Conservation (phyloP, 2,113 vertebrate species). For the Dicaeum eximium region DNA sequence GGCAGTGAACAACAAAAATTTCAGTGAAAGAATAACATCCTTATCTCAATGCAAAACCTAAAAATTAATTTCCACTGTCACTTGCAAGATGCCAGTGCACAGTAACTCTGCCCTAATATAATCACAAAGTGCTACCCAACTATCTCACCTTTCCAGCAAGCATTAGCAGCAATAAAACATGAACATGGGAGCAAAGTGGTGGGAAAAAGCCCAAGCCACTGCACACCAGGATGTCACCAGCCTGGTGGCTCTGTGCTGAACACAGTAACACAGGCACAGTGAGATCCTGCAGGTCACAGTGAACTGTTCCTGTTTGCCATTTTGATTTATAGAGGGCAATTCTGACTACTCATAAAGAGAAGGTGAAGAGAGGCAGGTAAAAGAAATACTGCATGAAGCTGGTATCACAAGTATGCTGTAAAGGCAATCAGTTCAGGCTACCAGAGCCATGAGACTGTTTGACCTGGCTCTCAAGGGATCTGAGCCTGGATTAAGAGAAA, state of each 20-base stretch:
- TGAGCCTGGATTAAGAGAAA: not conserved
- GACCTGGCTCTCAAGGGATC: not conserved
- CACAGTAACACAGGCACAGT: not conserved
- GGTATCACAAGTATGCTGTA: not conserved
- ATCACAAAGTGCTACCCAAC: not conserved
- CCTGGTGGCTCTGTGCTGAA: not conserved
- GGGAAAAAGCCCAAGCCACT: not conserved
- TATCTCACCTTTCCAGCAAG: not conserved
- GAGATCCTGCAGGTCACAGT: not conserved
- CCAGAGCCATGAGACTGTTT: not conserved
- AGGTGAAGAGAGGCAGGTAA: not conserved
- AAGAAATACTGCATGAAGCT: not conserved
- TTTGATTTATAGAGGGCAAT: not conserved
- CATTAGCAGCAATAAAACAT: not conserved
- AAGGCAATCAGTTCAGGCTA: not conserved
- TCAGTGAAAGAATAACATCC: not conserved
- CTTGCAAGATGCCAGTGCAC: not conserved
- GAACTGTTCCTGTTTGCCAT: not conserved
- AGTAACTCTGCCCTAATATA: not conserved
- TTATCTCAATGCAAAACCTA: not conserved
- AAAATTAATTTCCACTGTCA: not conserved
- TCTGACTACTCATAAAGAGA: not conserved
- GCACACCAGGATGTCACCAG: not conserved
- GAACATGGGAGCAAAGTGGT: not conserved
- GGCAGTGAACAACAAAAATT: not conserved